A percentile compares a stretch with the other conserved stretches of the same genome.
phyloP scores from a whole-genome alignment of 2,888 invertebrate species.

The Cryptus viduatorius region DNA sequence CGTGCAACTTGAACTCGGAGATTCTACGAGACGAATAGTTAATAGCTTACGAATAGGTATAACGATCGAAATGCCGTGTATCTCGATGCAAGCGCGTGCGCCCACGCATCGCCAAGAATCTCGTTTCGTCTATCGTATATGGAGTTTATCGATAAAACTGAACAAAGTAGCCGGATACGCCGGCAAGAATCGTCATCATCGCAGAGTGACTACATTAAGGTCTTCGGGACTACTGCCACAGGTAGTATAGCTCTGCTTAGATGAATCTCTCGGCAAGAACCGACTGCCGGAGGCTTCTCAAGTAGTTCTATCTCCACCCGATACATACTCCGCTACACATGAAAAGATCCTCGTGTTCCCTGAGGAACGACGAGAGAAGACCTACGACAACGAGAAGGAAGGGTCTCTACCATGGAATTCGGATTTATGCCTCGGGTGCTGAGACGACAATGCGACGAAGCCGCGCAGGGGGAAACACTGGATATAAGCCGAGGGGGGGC shows the following conservation, averaged over 20 bases:
- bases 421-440: conserved; percentile 74
- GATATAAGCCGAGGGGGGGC: conserved; percentile 74
- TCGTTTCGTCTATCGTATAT: conserved; percentile 58
- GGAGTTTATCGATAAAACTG: conserved; percentile 60
- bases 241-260: conserved; percentile 24
- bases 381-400: conserved; percentile 50
- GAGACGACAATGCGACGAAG: conserved; percentile 72
- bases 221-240: conserved; percentile 14
- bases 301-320: conserved; percentile 38
- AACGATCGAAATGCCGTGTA: conserved; percentile 57
- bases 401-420: conserved; percentile 69
- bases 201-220: conserved; percentile 21
- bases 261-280: conserved; percentile 27
- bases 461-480: conserved; percentile 65
- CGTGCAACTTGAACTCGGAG: conserved; percentile 19
- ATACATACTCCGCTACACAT: conserved; percentile 22
- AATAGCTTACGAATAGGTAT: conserved; percentile 65
- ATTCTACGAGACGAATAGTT: conserved; percentile 59
- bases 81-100: conserved; percentile 45
- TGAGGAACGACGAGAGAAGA: conserved; percentile 28
- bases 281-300: conserved; percentile 35
- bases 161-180: conserved; percentile 53
- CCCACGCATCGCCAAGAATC: conserved; percentile 58
- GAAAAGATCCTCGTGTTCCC: conserved; percentile 46
- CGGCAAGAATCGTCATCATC: conserved; percentile 44